Evolutionary conservation across 2,113 vertebrate species (phyloP).

Genomic region (Isichthys henryi): DNA sequence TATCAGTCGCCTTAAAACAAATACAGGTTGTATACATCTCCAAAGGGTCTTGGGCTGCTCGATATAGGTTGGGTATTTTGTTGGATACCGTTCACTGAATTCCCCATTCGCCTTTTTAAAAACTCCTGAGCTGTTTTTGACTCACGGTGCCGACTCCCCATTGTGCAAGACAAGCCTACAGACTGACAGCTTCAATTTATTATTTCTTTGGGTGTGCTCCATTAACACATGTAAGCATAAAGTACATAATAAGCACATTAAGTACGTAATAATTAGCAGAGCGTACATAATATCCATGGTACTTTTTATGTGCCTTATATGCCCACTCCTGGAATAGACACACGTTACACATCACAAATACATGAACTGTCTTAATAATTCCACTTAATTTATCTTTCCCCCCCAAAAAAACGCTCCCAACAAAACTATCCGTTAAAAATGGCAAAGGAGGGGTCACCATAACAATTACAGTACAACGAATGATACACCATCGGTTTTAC

Average conservation of each 20-base stretch:
- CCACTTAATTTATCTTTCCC: background rate
- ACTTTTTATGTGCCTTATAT: background rate
- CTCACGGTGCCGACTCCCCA: background rate
- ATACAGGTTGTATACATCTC: background rate
- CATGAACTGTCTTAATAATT: background rate
- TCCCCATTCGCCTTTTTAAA: background rate
- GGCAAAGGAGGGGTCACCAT: background rate
- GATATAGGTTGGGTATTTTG: background rate
- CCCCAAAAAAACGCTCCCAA: background rate
- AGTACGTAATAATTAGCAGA: background rate
- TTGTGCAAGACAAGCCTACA: background rate
- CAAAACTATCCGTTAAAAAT: background rate
- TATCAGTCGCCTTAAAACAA: background rate
- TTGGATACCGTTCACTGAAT: background rate
- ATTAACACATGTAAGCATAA: background rate
- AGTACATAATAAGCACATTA: background rate
- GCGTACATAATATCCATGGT: background rate
- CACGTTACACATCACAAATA: background rate
- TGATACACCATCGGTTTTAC: background rate
- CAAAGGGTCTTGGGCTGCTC: background rate
- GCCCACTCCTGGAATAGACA: background rate
- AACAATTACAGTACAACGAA: background rate
- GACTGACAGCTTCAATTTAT: background rate
- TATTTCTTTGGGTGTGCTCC: background rate
- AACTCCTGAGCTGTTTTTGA: background rate